Evolutionary conservation across 2,888 invertebrate genomes (phyloP).

Genomic region (Phytoseiulus persimilis): DNA sequence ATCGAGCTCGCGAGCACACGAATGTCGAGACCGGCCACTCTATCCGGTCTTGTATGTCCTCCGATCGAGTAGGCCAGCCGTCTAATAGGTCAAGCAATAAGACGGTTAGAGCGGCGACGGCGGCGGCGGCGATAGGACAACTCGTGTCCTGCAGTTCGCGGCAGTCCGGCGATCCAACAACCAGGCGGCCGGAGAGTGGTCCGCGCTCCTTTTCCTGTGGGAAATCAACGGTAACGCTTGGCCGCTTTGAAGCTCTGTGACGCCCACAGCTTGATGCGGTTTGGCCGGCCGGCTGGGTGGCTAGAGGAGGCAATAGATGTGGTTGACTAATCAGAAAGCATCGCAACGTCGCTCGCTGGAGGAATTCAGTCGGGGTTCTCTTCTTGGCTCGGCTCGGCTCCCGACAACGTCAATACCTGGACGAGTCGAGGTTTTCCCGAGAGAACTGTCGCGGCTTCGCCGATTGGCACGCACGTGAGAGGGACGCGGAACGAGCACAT

Average conservation of each 20-base stretch:
- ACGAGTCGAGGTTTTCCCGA: not conserved
- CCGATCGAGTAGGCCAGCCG: not conserved
- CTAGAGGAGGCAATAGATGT: conserved; percentile 19
- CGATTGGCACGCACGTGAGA: too few species aligned
- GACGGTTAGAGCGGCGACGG: not conserved
- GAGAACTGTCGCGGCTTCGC: too few species aligned
- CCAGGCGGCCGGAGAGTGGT: not conserved
- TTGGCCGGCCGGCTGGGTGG: not conserved
- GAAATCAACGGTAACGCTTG: conserved; percentile 38
- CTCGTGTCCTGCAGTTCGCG: not conserved
- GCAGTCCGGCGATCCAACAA: not conserved
- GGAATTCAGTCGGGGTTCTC: not conserved
- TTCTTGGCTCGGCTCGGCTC: not conserved
- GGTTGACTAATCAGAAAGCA: conserved; percentile 37
- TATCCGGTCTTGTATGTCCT: not conserved
- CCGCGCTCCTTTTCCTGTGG: conserved; percentile 7
- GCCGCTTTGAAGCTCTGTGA: conserved; percentile 22
- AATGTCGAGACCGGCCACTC: not conserved
- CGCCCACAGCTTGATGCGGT: conserved; percentile 10
- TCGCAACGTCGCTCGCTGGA: not conserved
- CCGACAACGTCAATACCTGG: not conserved
- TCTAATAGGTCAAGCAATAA: not conserved
- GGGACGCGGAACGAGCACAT: too few species aligned
- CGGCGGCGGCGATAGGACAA: conserved; percentile 5
- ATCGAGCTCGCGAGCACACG: not conserved